Percentiles rank a stretch among this genome's conserved stretches.
phyloP scores from a whole-genome alignment of 2,797 vertebrate genomes.

The Cygnus olor region DNA sequence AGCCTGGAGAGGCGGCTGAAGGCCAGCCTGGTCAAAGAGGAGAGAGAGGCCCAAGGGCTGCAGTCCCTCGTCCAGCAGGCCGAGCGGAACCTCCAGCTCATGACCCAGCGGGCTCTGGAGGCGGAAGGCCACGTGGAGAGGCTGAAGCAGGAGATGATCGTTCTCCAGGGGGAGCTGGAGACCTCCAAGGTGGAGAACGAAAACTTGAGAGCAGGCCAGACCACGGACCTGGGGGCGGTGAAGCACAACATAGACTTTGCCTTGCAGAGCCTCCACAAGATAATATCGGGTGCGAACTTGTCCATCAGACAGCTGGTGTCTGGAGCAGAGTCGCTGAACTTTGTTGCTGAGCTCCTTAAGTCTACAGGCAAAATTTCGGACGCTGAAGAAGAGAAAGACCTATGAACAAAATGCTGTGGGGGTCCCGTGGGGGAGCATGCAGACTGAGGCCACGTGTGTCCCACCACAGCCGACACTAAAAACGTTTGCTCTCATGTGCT shows the following conservation, averaged over 20 bases:
- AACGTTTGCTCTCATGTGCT: not conserved
- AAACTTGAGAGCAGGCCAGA: constrained; percentile 78
- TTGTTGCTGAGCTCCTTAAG: constrained; percentile 86
- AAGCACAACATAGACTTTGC: constrained; percentile 82
- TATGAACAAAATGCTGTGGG: not conserved
- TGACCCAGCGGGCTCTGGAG: constrained; percentile 87
- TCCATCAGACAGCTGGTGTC: constrained; percentile 82
- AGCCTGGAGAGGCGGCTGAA: constrained; percentile 83
- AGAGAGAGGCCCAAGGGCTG: constrained; percentile 83
- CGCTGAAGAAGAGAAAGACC: constrained; percentile 60
- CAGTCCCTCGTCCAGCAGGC: constrained; percentile 84
- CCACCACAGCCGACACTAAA: not conserved
- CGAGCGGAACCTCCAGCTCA: constrained; percentile 84
- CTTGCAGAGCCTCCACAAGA: constrained; percentile 81
- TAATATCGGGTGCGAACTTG: constrained; percentile 77
- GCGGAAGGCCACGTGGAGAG: constrained; percentile 83
- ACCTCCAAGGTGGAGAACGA: constrained; percentile 78
- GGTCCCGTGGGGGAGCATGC: fast-evolving
- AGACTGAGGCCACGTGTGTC: fast-evolving
- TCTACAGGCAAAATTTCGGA: constrained; percentile 87
- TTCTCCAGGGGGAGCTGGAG: constrained; percentile 78
- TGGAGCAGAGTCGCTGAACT: constrained; percentile 79
- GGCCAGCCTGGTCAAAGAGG: constrained; percentile 79
- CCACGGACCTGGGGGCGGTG: constrained; percentile 74
- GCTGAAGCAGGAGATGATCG: constrained; percentile 81